Evolutionary conservation across 2,113 vertebrate species (phyloP).

Genomic region (Athene cunicularia): DNA sequence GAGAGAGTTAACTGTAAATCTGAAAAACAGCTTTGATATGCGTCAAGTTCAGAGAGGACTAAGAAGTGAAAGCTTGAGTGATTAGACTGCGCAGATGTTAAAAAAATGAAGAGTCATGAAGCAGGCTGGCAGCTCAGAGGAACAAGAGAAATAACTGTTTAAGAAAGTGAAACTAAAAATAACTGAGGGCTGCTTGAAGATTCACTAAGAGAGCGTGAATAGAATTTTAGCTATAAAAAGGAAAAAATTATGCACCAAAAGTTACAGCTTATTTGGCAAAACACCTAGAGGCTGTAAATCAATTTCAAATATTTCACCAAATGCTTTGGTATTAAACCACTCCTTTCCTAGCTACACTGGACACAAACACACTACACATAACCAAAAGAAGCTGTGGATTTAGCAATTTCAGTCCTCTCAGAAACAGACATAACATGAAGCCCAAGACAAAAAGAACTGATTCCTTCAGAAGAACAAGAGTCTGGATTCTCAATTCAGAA

Average conservation of each 20-base stretch:
- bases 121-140: constrained; percentile 58
- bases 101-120: constrained; percentile 72
- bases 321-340: constrained; percentile 5
- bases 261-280: constrained; percentile 48
- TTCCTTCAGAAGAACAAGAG: not conserved
- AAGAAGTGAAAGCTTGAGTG: constrained; percentile 63
- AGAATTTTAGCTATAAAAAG: constrained; percentile 64
- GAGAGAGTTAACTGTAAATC: constrained; percentile 54
- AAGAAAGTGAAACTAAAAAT: constrained; percentile 71
- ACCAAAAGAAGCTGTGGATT: not conserved
- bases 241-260: constrained; percentile 32
- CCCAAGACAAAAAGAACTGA: not conserved
- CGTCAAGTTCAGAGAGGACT: constrained; percentile 57
- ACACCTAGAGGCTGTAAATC: constrained; percentile 33
- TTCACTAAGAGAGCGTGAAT: constrained; percentile 48
- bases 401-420: not conserved
- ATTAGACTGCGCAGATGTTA: constrained; percentile 66
- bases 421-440: not conserved
- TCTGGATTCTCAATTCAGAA: not conserved
- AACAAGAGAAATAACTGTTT: constrained; percentile 67
- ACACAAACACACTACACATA: not conserved
- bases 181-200: constrained; percentile 47
- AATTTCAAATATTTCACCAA: constrained; percentile 12
- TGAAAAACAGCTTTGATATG: constrained; percentile 58
- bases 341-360: not conserved